Conservation (phyloP, 2,888 invertebrate genomes). For the Eristalis tenax region DNA sequence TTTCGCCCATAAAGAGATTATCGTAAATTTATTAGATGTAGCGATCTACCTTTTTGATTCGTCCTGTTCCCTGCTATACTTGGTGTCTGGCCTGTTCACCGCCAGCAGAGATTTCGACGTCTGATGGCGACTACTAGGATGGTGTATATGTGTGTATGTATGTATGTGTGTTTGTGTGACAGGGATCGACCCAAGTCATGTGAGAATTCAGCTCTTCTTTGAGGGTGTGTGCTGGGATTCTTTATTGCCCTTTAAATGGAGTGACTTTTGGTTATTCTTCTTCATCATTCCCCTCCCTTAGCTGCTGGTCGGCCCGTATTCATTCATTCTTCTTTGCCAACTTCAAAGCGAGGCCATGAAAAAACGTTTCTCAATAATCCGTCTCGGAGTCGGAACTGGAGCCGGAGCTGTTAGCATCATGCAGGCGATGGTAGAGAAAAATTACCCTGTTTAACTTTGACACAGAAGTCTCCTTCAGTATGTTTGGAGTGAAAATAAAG, state of each 20-base stretch:
- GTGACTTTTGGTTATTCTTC: slow-evolving; percentile 61
- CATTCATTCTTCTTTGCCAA: neutral
- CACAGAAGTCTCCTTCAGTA: slow-evolving; percentile 28
- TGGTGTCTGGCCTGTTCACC: neutral
- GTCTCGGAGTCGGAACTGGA: neutral
- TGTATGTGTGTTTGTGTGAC: slow-evolving; percentile 1
- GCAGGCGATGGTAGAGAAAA: slow-evolving; percentile 55
- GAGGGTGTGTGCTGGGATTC: slow-evolving; percentile 53
- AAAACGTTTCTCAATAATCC: slow-evolving; percentile 25
- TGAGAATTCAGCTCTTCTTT: slow-evolving; percentile 27
- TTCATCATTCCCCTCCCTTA: neutral
- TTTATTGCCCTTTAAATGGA: slow-evolving; percentile 69
- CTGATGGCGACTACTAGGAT: slow-evolving; percentile 18
- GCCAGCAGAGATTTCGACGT: neutral
- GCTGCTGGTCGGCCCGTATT: neutral
- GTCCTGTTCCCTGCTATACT: neutral
- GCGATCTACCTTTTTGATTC: slow-evolving; percentile 65
- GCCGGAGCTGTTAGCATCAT: neutral
- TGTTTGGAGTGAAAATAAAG: slow-evolving; percentile 37
- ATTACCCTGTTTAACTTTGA: slow-evolving; percentile 60
- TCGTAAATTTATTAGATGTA: slow-evolving; percentile 70
- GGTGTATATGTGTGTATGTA: neutral
- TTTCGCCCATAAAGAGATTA: slow-evolving; percentile 68
- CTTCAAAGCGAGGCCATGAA: slow-evolving; percentile 14
- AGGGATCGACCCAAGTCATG: slow-evolving; percentile 26